phyloP scores from a whole-genome alignment of 2,113 vertebrate species.

The Ahaetulla prasina region DNA sequence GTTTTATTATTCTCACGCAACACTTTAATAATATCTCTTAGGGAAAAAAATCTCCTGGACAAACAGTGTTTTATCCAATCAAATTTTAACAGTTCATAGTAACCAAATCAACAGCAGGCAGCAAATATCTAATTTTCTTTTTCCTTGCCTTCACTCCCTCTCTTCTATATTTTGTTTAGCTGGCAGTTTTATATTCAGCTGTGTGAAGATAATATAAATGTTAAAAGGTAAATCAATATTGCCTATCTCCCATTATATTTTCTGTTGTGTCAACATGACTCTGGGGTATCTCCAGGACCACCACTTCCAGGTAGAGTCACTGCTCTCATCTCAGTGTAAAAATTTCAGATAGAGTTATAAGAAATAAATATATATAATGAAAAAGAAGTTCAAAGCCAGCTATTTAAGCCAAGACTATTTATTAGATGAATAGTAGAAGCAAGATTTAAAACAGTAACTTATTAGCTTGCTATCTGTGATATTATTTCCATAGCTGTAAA shows the following conservation, averaged over 20 bases:
- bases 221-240: background rate
- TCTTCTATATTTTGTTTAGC: background rate
- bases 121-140: background rate
- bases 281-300: background rate
- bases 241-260: background rate
- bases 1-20: background rate
- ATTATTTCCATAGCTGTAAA: background rate
- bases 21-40: background rate
- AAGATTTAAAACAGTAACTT: background rate
- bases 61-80: background rate
- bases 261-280: background rate
- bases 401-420: background rate
- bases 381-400: background rate
- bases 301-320: background rate
- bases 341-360: background rate
- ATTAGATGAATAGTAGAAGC: background rate
- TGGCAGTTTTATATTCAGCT: background rate
- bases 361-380: background rate
- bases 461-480: background rate
- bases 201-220: background rate
- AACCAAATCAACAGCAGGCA: background rate
- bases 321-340: background rate
- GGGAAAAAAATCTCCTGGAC: background rate
- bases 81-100: background rate
- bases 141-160: background rate